phyloP scores from a whole-genome alignment of 2,888 invertebrate species.

The Plebejus argus region DNA sequence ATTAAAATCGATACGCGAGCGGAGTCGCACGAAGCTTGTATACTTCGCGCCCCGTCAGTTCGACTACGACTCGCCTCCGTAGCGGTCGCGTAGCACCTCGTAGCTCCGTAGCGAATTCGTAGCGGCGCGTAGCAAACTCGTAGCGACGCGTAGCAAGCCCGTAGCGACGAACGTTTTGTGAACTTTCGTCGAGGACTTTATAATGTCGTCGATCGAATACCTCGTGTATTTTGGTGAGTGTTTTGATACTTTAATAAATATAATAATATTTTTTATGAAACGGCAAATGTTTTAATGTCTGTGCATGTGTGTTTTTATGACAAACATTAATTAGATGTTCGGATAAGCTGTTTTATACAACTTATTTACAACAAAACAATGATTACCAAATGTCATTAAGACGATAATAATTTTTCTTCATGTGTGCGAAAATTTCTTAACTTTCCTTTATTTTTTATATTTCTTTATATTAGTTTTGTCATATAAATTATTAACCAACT shows the following conservation, averaged over 20 bases:
- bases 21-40: slow-evolving; percentile 30
- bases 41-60: slow-evolving; percentile 37
- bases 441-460: too few species aligned
- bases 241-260: background rate
- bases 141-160: background rate
- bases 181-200: background rate
- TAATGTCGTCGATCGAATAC: background rate
- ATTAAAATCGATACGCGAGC: slow-evolving; percentile 25
- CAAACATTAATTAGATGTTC: too few species aligned
- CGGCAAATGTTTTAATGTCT: too few species aligned
- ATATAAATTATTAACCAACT: too few species aligned
- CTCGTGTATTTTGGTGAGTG: background rate
- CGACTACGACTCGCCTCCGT: slow-evolving; percentile 38
- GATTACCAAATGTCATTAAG: too few species aligned
- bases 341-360: too few species aligned
- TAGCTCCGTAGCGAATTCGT: background rate
- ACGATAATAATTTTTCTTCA: too few species aligned
- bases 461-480: too few species aligned
- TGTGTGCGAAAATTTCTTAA: too few species aligned
- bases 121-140: background rate
- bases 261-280: background rate
- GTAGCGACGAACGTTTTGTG: background rate
- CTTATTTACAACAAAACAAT: too few species aligned
- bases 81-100: slow-evolving; percentile 33
- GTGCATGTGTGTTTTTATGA: too few species aligned